A percentile compares a stretch with the other conserved stretches of the same genome.
phyloP scores from a whole-genome alignment of 2,113 vertebrate species.

The Mastomys natalensis region DNA sequence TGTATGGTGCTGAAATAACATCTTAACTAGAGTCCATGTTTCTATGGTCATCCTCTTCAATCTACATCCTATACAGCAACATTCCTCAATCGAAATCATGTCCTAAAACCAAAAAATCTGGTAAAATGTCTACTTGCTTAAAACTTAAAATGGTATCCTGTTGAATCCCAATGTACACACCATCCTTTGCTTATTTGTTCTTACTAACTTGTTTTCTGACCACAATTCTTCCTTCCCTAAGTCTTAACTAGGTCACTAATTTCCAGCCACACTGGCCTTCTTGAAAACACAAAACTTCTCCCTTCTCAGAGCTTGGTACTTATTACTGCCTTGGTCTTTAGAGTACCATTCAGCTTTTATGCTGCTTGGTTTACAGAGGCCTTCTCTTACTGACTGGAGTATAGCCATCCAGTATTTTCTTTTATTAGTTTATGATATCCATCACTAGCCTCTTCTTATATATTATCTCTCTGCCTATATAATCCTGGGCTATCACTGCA shows the following conservation, averaged over 20 bases:
- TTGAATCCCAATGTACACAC: background rate
- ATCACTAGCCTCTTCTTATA: background rate
- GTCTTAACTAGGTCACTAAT: background rate
- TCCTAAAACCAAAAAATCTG: background rate
- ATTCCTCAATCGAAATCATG: background rate
- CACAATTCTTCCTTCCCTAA: background rate
- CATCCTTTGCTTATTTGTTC: background rate
- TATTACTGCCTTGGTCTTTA: background rate
- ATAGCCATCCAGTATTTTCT: background rate
- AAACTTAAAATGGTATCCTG: background rate
- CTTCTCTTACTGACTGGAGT: background rate
- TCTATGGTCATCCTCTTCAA: background rate
- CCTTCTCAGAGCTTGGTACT: background rate
- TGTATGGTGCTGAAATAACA: background rate
- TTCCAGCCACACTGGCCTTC: background rate
- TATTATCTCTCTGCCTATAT: background rate
- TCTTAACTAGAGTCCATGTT: background rate
- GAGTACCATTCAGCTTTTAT: background rate
- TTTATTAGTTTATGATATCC: constrained; percentile 1
- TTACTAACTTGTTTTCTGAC: background rate
- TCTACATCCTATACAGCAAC: background rate
- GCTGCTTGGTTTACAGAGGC: background rate
- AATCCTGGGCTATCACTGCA: background rate
- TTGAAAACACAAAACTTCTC: background rate
- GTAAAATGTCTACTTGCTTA: constrained; percentile 5